phyloP scores from a whole-genome alignment of 2,888 invertebrate species.

The Brachyptera putata region DNA sequence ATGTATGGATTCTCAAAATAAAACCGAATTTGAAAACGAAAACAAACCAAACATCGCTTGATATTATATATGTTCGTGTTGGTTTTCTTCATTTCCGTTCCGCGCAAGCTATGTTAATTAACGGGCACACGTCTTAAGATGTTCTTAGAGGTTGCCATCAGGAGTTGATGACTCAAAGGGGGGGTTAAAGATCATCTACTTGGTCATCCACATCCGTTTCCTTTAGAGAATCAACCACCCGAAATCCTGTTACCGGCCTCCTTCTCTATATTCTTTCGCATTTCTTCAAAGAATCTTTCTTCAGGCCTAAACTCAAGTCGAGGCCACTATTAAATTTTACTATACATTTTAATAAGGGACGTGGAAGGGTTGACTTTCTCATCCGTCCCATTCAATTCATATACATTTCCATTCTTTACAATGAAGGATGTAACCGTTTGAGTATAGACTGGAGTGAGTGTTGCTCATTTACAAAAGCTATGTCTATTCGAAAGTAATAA shows the following conservation, averaged over 20 bases:
- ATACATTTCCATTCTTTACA: too few species aligned
- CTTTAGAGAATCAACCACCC: constrained; percentile 22
- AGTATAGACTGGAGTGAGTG: neutral
- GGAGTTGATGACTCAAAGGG: neutral
- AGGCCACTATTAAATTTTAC: too few species aligned
- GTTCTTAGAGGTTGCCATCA: neutral
- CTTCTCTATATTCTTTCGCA: neutral
- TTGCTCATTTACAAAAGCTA: neutral
- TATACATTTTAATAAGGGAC: too few species aligned
- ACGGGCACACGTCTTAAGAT: neutral
- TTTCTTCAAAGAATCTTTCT: neutral
- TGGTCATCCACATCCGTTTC: constrained; percentile 22
- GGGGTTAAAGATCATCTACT: constrained; percentile 13
- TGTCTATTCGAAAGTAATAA: neutral
- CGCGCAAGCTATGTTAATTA: neutral
- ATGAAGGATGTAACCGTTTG: too few species aligned
- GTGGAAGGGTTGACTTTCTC: too few species aligned
- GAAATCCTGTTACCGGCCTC: constrained; percentile 28
- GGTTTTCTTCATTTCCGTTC: constrained; percentile 2
- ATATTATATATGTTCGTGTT: too few species aligned
- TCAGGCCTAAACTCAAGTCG: too few species aligned
- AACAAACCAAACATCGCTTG: too few species aligned
- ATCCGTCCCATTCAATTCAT: too few species aligned
- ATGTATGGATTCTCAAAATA: too few species aligned
- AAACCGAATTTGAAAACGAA: too few species aligned